These are phyloP conservation scores for Plusia festucae DNA, from an alignment of 2,888 invertebrate genomes.

Conservation along the genomic window DNA sequence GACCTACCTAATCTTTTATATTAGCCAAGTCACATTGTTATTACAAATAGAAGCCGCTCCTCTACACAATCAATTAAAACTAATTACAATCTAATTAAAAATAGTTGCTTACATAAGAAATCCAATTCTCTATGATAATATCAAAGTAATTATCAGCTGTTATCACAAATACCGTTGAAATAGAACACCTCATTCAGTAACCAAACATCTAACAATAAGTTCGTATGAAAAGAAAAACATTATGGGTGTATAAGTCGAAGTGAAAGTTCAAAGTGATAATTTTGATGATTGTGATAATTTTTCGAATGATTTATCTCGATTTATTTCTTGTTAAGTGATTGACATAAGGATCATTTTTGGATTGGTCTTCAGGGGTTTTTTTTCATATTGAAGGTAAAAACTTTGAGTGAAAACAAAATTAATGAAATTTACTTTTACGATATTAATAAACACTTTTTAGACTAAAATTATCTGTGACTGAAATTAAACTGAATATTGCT, in stretches of 20 bases:
- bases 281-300: background rate
- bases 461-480: too few relatives aligned
- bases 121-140: conserved; percentile 57
- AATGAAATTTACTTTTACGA: too few relatives aligned
- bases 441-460: too few relatives aligned
- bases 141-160: conserved; percentile 66
- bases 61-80: background rate
- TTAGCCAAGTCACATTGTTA: background rate
- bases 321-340: background rate
- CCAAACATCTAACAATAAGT: conserved; percentile 20
- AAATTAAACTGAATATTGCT: too few relatives aligned
- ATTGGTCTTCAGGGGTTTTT: too few relatives aligned
- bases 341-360: background rate
- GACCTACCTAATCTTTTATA: background rate
- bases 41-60: background rate
- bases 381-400: too few relatives aligned
- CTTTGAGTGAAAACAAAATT: too few relatives aligned
- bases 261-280: conserved; percentile 11
- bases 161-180: conserved; percentile 54
- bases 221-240: conserved; percentile 24
- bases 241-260: conserved; percentile 45
- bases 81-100: conserved; percentile 31
- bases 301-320: background rate
- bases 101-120: conserved; percentile 41
- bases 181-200: conserved; percentile 56